phyloP scores from a whole-genome alignment of 2,888 invertebrate species.

The Phorcus lineatus region DNA sequence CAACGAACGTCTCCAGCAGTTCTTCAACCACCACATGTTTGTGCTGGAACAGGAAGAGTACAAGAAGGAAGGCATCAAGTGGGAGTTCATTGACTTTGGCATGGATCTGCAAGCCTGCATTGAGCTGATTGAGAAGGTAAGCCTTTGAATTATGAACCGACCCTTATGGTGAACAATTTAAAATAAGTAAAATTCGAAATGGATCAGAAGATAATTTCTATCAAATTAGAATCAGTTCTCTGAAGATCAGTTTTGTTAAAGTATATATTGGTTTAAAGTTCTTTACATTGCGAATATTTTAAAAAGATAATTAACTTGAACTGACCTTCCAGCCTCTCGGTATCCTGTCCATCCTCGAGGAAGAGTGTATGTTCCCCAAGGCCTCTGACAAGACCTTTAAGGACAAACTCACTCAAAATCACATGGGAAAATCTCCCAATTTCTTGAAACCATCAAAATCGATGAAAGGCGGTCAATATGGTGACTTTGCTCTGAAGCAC shows the following conservation, averaged over 20 bases:
- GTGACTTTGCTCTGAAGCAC: conserved; percentile 98
- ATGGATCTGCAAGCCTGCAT: conserved; percentile 93
- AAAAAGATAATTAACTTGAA: too few species aligned
- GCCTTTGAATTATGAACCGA: not conserved
- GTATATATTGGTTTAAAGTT: too few species aligned
- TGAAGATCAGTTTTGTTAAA: too few species aligned
- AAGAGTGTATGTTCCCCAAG: conserved; percentile 99
- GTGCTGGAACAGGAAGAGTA: conserved; percentile 98
- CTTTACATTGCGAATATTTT: too few species aligned
- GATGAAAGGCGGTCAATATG: conserved; percentile 92
- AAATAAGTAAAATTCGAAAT: too few species aligned
- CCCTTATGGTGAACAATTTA: too few species aligned
- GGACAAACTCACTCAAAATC: conserved; percentile 98
- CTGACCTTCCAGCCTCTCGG: conserved; percentile 93
- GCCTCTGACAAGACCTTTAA: conserved; percentile 98
- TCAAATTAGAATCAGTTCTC: too few species aligned
- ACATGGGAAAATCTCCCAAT: conserved; percentile 89
- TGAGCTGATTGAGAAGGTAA: conserved; percentile 81
- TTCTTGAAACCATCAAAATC: conserved; percentile 81
- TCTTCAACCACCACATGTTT: conserved; percentile 99
- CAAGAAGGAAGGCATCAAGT: conserved; percentile 93
- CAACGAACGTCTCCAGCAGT: conserved; percentile 97
- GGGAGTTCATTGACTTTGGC: conserved; percentile 97
- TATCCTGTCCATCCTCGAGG: conserved; percentile 99
- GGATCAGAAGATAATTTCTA: too few species aligned